Evolutionary conservation across 2,113 vertebrate genomes (phyloP), one percentile per base, ranked within the genome.

Genomic region (Sturnira hondurensis): DNA sequence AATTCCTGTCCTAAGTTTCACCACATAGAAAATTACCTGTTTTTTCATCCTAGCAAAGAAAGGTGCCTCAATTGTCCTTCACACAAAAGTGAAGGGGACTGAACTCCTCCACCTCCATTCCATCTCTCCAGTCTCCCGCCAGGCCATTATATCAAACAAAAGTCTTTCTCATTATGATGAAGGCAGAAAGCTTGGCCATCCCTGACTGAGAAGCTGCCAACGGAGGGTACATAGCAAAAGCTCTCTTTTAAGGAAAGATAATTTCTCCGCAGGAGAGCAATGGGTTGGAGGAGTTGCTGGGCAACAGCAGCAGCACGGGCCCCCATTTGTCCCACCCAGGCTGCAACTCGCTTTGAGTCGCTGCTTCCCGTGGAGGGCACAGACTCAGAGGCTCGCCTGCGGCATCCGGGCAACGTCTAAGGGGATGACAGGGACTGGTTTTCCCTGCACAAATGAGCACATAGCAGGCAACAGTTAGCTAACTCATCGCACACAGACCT

Each of bases 161-260:
- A 90, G 81, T 88, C 76, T n/a, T 63, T 81, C 82, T 97, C 91
- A 89, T 96, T 94, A 89, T 70, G 77, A 81, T 93, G 93, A 97
- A 96, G 89, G 77, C 74, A 52, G n/a, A 91, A 86, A 96, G 68
- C 43, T 73, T 68, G 38, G 14, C 61, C 41, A 17, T 58, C 54
- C 15, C 81, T 89, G 20, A 52, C 93, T 80, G 93, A 68, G 81
- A 90, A 77, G 54, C 90, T 67, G 56, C 86, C 73, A 65, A 63
- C 56, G 36, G 26, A 78, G 38, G 78, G 47, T 86, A 95, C 95
- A 97, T 80, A 96, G 91, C 86, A 89, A 20, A 83, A 77, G 82
- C 45, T 85, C 76, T 65, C 92, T 94, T 87, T 70, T 2, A 84
- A 67, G 47, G 56, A 87, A 97, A 83, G 83, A 94, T 83, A 91